These are phyloP conservation scores for Neoniphon sammara DNA, from an alignment of 2,797 vertebrate species.

Conservation along the genomic window DNA sequence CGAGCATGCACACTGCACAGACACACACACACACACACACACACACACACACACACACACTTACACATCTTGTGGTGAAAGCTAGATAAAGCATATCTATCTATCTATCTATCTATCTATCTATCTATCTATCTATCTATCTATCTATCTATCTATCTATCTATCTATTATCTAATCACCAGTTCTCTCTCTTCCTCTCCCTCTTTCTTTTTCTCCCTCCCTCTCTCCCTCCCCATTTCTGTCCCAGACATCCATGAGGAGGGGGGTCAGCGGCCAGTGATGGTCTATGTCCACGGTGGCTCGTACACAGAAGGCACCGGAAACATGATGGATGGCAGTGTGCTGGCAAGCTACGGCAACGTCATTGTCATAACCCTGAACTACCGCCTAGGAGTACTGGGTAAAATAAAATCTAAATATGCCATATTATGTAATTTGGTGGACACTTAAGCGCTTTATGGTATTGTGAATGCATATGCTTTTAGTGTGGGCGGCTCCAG, in stretches of 20 bases:
- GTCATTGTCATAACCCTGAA: conserved; percentile 96
- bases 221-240: not conserved
- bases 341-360: conserved; percentile 94
- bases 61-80: too few relatives aligned
- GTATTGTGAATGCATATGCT: not conserved
- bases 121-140: conserved; percentile 52
- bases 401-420: conserved; percentile 73
- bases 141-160: conserved; percentile 42
- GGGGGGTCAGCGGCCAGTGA: conserved; percentile 90
- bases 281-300: conserved; percentile 97
- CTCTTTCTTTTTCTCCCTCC: conserved; percentile 12
- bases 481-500: not conserved
- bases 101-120: conserved; percentile 40
- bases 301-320: conserved; percentile 96
- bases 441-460: not conserved
- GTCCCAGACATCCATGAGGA: conserved; percentile 91
- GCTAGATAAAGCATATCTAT: conserved; percentile 19
- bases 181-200: conserved; percentile 31
- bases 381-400: conserved; percentile 93
- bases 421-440: not conserved
- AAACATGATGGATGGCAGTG: conserved; percentile 95
- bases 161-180: conserved; percentile 10
- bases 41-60: too few relatives aligned
- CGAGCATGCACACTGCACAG: not conserved
- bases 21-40: not conserved